Conservation (phyloP, 2,797 vertebrate species). For the Melanotaenia parkinsoni region DNA sequence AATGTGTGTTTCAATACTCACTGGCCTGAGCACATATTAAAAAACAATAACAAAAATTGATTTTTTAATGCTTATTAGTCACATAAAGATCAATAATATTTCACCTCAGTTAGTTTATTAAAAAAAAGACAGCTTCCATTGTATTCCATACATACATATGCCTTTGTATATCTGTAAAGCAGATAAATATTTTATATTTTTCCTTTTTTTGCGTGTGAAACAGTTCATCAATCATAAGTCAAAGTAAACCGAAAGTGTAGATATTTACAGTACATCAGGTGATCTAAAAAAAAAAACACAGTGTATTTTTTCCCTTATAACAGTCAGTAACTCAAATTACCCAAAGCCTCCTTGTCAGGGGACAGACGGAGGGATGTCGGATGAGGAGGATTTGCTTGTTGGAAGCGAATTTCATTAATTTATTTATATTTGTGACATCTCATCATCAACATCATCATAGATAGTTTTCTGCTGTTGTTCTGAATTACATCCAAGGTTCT, state of each 20-base stretch:
- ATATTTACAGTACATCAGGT: conserved; percentile 62
- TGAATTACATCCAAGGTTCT: conserved; percentile 38
- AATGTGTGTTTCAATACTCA: background rate
- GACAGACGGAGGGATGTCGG: conserved; percentile 24
- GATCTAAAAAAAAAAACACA: conserved; percentile 66
- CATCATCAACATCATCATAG: conserved; percentile 27
- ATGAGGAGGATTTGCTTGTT: conserved; percentile 19
- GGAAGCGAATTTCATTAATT: conserved; percentile 21
- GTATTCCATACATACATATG: conserved; percentile 41
- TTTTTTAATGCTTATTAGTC: background rate
- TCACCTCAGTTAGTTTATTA: conserved; percentile 71
- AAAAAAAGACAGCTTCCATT: conserved; percentile 67
- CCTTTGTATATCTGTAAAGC: conserved; percentile 63
- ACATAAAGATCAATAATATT: conserved; percentile 25
- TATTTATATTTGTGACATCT: conserved; percentile 30
- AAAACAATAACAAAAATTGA: background rate
- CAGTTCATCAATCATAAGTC: conserved; percentile 49
- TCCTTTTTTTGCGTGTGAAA: conserved; percentile 53
- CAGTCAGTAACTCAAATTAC: conserved; percentile 58
- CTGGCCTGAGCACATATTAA: background rate
- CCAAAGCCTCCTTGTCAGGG: conserved; percentile 28
- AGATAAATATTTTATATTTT: conserved; percentile 48
- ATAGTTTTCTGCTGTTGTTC: conserved; percentile 34
- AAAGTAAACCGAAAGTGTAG: conserved; percentile 52
- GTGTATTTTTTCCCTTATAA: conserved; percentile 52